phyloP scores from a whole-genome alignment of 2,888 invertebrate species.

The Athripsodes cinereus region DNA sequence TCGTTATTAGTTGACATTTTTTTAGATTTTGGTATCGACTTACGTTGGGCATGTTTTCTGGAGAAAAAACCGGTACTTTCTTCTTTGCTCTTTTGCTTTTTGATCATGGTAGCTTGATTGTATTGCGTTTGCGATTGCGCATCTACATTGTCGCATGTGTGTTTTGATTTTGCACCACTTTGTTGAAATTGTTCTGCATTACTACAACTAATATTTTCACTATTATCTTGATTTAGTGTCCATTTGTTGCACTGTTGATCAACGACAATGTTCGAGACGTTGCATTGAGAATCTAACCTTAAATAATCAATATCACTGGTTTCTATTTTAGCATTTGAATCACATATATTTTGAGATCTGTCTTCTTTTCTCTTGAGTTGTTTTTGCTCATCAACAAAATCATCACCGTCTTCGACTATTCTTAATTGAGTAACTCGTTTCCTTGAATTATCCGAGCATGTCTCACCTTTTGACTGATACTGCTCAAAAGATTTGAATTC shows the following conservation, averaged over 20 bases:
- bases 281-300: slow-evolving; percentile 37
- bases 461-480: slow-evolving; percentile 16
- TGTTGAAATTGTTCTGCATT: not conserved
- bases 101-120: too few relatives aligned
- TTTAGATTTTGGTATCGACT: slow-evolving; percentile 45
- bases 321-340: slow-evolving; percentile 16
- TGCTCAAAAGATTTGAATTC: slow-evolving; percentile 23
- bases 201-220: slow-evolving; percentile 17
- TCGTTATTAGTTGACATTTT: slow-evolving; percentile 40
- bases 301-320: slow-evolving; percentile 9
- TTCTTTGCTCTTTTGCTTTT: slow-evolving; percentile 15
- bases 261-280: slow-evolving; percentile 43
- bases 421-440: slow-evolving; percentile 1
- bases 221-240: slow-evolving; percentile 19
- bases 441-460: slow-evolving; percentile 2
- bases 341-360: slow-evolving; percentile 19
- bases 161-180: not conserved
- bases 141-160: slow-evolving; percentile 22
- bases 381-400: slow-evolving; percentile 12
- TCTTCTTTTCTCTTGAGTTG: slow-evolving; percentile 2
- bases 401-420: slow-evolving; percentile 16
- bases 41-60: slow-evolving; percentile 42
- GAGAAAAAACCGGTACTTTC: slow-evolving; percentile 39
- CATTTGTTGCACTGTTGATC: slow-evolving; percentile 33
- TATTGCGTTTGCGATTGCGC: too few relatives aligned